Evolutionary conservation across 2,113 vertebrate species (phyloP).

Genomic region (rabbit (Oryctolagus cuniculus)): DNA sequence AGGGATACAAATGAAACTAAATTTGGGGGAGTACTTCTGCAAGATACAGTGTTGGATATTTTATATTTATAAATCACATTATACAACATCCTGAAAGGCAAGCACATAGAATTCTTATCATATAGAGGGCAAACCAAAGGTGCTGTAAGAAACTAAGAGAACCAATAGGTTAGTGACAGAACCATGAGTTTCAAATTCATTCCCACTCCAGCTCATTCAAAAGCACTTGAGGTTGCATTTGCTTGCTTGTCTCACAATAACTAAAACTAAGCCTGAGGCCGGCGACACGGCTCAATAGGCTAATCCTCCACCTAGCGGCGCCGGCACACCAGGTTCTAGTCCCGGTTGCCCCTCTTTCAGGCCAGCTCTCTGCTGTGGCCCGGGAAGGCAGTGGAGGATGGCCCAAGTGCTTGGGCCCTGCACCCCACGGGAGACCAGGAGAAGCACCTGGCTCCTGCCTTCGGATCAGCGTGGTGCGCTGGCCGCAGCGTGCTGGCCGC

Average conservation of each 20-base stretch:
- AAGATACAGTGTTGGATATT: background rate
- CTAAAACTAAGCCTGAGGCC: background rate
- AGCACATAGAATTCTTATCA: background rate
- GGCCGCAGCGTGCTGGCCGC: too few species aligned
- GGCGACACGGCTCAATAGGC: too few species aligned
- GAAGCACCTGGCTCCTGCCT: too few species aligned
- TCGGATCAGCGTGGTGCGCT: too few species aligned
- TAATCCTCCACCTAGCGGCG: too few species aligned
- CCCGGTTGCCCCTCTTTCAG: too few species aligned
- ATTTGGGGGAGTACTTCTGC: background rate
- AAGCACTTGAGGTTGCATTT: background rate
- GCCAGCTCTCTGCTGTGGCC: too few species aligned
- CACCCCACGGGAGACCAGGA: too few species aligned
- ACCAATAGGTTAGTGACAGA: background rate
- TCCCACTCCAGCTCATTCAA: background rate
- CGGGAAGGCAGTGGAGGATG: too few species aligned
- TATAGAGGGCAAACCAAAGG: background rate
- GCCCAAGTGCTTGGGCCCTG: too few species aligned
- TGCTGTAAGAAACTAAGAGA: background rate
- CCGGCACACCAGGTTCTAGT: too few species aligned
- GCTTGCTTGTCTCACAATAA: background rate
- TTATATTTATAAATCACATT: conserved; percentile 1
- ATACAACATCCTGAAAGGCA: background rate
- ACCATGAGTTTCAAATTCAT: background rate
- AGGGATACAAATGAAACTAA: background rate